A percentile compares a stretch with the other conserved stretches of the same genome.
These are phyloP conservation scores for Leptoclinus maculatus DNA, from an alignment of 2,797 vertebrate species.

Conservation along the genomic window DNA sequence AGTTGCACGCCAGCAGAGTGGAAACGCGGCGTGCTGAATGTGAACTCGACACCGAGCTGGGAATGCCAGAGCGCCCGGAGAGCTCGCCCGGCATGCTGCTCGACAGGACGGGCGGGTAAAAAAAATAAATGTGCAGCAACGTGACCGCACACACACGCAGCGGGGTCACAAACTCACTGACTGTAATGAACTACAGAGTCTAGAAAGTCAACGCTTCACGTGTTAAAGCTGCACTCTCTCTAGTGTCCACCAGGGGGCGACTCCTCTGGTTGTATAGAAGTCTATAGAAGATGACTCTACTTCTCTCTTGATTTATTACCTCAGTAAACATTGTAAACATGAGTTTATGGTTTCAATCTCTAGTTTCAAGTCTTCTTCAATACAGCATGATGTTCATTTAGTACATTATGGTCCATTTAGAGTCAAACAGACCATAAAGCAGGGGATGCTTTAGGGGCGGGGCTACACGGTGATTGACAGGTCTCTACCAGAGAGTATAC, in stretches of 20 bases:
- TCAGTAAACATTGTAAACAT: too few species aligned
- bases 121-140: slow-evolving; percentile 31
- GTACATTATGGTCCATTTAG: too few species aligned
- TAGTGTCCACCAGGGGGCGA: background rate
- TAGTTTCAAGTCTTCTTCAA: too few species aligned
- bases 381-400: too few species aligned
- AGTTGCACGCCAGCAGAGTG: slow-evolving; percentile 38
- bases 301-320: too few species aligned
- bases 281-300: background rate
- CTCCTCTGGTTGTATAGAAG: background rate
- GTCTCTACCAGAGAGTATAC: too few species aligned
- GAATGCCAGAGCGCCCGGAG: slow-evolving; percentile 55
- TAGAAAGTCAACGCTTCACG: background rate
- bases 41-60: slow-evolving; percentile 67
- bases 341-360: too few species aligned
- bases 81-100: slow-evolving; percentile 63
- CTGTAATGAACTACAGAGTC: background rate
- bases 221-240: background rate
- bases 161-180: background rate
- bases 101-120: slow-evolving; percentile 48
- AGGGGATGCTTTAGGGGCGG: too few species aligned
- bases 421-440: too few species aligned
- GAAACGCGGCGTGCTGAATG: slow-evolving; percentile 36
- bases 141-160: slow-evolving; percentile 12
- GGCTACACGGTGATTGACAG: too few species aligned